These are phyloP conservation scores for Oscheius sp. DNA, from an alignment of 2,888 invertebrate species.

Conservation along the genomic window DNA sequence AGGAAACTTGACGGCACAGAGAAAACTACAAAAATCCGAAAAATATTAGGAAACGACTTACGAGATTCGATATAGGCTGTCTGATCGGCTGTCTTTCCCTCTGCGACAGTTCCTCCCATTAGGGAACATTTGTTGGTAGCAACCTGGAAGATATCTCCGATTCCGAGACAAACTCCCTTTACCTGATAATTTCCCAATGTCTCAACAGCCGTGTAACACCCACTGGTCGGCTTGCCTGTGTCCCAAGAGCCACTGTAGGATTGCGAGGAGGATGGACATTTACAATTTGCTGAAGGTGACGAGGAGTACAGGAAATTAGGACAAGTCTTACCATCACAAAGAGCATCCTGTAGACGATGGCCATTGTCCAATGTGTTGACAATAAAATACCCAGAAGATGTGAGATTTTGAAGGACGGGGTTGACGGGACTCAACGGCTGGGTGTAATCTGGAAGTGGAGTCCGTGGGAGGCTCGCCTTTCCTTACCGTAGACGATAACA, in stretches of 20 bases:
- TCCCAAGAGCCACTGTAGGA: neutral
- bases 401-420: slow-evolving; percentile 16
- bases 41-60: neutral
- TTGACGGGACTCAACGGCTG: neutral
- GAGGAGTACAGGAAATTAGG: neutral
- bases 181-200: slow-evolving; percentile 21
- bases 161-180: neutral
- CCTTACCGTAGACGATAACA: slow-evolving; percentile 28
- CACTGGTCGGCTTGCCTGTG: slow-evolving; percentile 11
- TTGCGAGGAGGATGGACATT: neutral
- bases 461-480: neutral
- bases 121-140: slow-evolving; percentile 15
- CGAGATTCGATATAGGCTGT: neutral
- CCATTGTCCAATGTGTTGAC: slow-evolving; percentile 5
- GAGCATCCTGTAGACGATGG: slow-evolving; percentile 6
- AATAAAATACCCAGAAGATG: slow-evolving; percentile 25
- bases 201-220: slow-evolving; percentile 16
- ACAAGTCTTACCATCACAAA: slow-evolving; percentile 29
- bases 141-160: neutral
- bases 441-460: slow-evolving; percentile 13
- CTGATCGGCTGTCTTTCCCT: neutral
- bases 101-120: neutral
- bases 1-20: neutral
- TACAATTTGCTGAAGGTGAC: slow-evolving; percentile 9
- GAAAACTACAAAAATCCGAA: neutral